phyloP scores from a whole-genome alignment of 1,140 invertebrate genomes.

The Rhopalosiphum maidis region DNA sequence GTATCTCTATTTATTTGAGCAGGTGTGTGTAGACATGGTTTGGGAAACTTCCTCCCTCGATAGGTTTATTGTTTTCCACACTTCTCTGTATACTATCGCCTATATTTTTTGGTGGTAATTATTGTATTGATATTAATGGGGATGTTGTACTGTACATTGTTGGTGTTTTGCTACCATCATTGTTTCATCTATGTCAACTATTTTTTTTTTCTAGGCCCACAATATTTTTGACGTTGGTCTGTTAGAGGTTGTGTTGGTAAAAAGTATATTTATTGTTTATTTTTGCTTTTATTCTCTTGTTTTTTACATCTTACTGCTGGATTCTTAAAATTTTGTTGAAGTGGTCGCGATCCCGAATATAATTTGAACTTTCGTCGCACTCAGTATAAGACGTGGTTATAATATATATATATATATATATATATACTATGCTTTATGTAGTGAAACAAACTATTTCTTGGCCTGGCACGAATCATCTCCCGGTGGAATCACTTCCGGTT shows the following conservation, averaged over 20 bases:
- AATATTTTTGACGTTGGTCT: not conserved
- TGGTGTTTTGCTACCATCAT: not conserved
- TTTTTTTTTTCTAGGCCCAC: not conserved
- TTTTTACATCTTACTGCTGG: not conserved
- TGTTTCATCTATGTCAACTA: not conserved
- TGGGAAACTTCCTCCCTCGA: not conserved
- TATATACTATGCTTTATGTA: not conserved
- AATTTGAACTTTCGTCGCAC: not conserved
- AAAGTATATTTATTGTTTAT: not conserved
- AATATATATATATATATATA: not conserved
- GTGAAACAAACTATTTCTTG: constrained; percentile 7
- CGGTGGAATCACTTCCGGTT: not conserved
- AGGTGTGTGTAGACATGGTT: not conserved
- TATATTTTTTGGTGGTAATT: not conserved
- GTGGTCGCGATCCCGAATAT: not conserved
- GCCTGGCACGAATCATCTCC: not conserved
- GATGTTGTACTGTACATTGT: not conserved
- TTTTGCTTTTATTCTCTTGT: not conserved
- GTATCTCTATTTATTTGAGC: not conserved
- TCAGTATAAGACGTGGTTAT: not conserved
- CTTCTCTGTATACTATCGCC: not conserved
- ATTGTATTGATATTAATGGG: not conserved
- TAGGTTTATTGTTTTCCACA: not conserved
- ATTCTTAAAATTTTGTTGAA: not conserved
- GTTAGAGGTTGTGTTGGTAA: not conserved